Evolutionary conservation across 2,888 invertebrate genomes (phyloP).

Genomic region (Nomada fucata): DNA sequence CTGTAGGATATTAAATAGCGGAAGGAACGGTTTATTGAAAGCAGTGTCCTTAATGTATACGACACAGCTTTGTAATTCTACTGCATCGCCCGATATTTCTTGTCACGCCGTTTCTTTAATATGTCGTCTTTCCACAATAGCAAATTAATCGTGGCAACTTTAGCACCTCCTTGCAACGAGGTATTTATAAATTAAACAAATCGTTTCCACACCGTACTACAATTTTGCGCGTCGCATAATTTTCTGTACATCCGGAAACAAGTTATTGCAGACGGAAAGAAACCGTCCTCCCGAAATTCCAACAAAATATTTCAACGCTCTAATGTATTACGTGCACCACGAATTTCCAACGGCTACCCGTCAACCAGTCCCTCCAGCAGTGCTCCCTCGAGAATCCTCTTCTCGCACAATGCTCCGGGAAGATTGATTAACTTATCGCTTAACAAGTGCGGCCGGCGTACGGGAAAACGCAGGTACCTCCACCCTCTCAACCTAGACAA

Average conservation of each 20-base stretch:
- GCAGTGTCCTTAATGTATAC: neutral
- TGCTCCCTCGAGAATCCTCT: neutral
- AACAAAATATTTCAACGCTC: neutral
- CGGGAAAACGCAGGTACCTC: constrained; percentile 8
- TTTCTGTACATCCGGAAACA: too few relatives aligned
- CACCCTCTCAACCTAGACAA: constrained; percentile 5
- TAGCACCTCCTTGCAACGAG: too few relatives aligned
- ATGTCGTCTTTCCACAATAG: too few relatives aligned
- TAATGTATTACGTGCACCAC: neutral
- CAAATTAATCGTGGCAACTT: too few relatives aligned
- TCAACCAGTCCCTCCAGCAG: neutral
- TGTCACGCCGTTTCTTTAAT: too few relatives aligned
- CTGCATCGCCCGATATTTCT: too few relatives aligned
- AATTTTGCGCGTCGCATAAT: too few relatives aligned
- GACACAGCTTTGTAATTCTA: neutral
- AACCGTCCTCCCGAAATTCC: neutral
- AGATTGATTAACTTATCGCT: constrained; percentile 48
- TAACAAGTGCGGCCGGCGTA: constrained; percentile 19
- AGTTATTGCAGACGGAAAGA: too few relatives aligned
- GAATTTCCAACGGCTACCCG: neutral
- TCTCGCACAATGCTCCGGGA: neutral
- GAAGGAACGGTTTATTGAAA: constrained; percentile 1
- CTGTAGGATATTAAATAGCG: constrained; percentile 17
- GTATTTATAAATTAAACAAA: too few relatives aligned
- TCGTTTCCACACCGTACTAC: too few relatives aligned